Base-by-base conservation (phyloP, 2,888 invertebrate species). In the Desoria tigrina region DNA sequence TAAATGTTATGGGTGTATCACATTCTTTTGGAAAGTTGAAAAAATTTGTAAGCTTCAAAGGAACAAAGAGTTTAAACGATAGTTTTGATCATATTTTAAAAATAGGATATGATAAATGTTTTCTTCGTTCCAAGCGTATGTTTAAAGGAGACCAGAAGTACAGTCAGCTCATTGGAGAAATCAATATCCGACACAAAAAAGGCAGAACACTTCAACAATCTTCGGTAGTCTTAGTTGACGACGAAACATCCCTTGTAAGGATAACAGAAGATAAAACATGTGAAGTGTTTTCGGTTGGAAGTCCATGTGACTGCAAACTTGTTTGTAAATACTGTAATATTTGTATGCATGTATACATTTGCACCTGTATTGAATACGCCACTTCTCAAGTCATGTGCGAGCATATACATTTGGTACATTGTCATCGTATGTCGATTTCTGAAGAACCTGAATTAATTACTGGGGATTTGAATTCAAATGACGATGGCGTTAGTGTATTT, bases 21-120 rank as follows among this genome's bases (percentile, higher is more conserved):
- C 69, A 75, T 6, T 57, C 65, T 1, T 75, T 75, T 53, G 50
- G 61, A 1, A 74, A 68, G 42, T 61, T 75, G 9, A 66, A 66
- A 61, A 75, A 74, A 53, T 75, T 75, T 57, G 68, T 75, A n/a
- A 61, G 69, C 23, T 75, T 75, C 55, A 75, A 74, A 63, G 75
- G 75, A 11, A 75, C 75, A 9, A 69, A 68, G 45, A 62, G 59
- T 6, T 49, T 75, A 2, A 66, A 65, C 11, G 55, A 63, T 23
- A 66, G 59, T 23, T 61, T 75, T 28, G 70, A 74, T 23, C 69
- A 74, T n/a, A 73, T 75, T 32, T 63, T 75, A 2, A 75, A 75
- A 61, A 74, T 74, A 7, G 74, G 75, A 14, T 75, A 75, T 32
- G 75, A 75, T 58, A 74, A 72, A 58, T 75, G 75, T 26, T 75